These are phyloP conservation scores for Entelurus aequoreus DNA, from an alignment of 2,113 vertebrate species.

Conservation along the genomic window DNA sequence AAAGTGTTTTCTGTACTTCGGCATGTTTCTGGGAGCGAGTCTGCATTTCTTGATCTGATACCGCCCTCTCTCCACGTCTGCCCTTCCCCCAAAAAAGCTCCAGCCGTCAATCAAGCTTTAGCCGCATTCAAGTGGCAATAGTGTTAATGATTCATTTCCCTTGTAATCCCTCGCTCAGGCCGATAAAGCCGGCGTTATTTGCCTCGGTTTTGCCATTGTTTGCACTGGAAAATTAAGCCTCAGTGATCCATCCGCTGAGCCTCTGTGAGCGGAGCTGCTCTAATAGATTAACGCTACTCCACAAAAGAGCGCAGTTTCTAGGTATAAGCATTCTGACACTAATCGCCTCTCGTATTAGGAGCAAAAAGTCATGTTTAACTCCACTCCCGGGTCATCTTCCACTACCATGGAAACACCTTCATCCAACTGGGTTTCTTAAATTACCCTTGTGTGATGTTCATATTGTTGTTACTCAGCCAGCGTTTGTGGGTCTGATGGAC, in stretches of 20 bases:
- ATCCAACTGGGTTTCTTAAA: conserved; percentile 34
- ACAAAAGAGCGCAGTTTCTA: conserved; percentile 34
- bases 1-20: conserved; percentile 17
- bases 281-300: conserved; percentile 50
- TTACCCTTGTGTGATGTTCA: no score
- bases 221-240: conserved; percentile 66
- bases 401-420: no score
- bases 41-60: conserved; percentile 52
- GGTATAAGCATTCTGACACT: neutral
- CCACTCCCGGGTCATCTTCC: neutral
- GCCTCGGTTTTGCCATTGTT: conserved; percentile 66
- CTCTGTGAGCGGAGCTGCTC: conserved; percentile 37
- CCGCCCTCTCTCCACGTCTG: conserved; percentile 35
- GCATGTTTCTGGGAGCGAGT: conserved; percentile 17
- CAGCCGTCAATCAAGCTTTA: conserved; percentile 69
- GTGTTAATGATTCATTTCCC: conserved; percentile 72
- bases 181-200: conserved; percentile 68
- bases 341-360: neutral
- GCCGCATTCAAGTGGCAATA: conserved; percentile 65
- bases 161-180: conserved; percentile 67
- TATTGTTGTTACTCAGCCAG: no score
- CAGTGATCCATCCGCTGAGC: conserved; percentile 59
- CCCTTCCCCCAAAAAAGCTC: conserved; percentile 38
- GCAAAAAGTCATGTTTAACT: neutral
- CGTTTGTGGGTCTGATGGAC: no score